phyloP scores from a whole-genome alignment of 1,140 invertebrate genomes.

The Ladona fulva region DNA sequence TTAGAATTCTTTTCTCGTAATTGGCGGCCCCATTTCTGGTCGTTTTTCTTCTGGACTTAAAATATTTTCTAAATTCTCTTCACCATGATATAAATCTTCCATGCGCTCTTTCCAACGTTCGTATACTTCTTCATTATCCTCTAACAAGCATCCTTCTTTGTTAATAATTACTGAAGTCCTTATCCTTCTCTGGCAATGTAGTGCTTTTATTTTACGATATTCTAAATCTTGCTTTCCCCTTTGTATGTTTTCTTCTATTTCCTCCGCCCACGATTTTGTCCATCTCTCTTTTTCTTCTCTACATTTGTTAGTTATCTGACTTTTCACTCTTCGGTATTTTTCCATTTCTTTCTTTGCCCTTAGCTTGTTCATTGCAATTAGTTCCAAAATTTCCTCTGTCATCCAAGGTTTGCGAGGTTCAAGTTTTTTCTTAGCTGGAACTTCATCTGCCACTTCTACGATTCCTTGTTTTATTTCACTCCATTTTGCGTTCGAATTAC shows the following conservation, averaged over 20 bases:
- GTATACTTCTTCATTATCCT: not conserved
- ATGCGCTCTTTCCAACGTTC: not conserved
- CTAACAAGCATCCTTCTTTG: not conserved
- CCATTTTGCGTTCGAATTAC: not conserved
- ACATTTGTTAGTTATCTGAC: too few species aligned
- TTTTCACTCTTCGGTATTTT: not conserved
- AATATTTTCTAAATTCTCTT: too few species aligned
- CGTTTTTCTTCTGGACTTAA: too few species aligned
- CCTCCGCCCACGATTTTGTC: not conserved
- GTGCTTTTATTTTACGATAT: not conserved
- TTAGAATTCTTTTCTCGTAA: not conserved
- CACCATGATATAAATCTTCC: too few species aligned
- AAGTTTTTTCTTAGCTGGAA: not conserved
- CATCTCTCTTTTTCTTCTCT: not conserved
- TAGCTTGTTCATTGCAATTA: not conserved
- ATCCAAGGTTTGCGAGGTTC: not conserved
- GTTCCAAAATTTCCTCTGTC: not conserved
- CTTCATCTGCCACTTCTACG: not conserved
- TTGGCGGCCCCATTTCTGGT: too few species aligned
- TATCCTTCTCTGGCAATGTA: not conserved
- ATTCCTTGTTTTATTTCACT: not conserved
- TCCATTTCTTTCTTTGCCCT: not conserved
- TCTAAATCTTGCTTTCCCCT: not conserved
- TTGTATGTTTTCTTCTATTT: not conserved
- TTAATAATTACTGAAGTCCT: not conserved